phyloP scores from a whole-genome alignment of 2,797 vertebrate genomes.

The Lepilemur ruficaudatus region DNA sequence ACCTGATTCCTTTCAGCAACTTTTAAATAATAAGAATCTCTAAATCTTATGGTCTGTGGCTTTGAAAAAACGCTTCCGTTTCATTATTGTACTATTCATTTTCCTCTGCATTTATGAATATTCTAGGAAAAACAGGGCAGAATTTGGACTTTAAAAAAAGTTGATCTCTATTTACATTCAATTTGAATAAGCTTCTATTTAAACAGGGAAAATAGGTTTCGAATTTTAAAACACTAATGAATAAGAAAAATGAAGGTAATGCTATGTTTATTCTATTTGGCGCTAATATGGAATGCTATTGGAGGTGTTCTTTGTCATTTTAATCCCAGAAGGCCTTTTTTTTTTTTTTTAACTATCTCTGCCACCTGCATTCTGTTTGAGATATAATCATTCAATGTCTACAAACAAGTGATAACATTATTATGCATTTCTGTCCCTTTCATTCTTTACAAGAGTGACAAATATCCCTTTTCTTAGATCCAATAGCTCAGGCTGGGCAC shows the following conservation, averaged over 20 bases:
- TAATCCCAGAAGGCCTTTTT: constrained; percentile 28
- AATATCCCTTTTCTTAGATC: constrained; percentile 71
- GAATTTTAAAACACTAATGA: constrained; percentile 68
- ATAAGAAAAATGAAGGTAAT: constrained; percentile 67
- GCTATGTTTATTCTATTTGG: constrained; percentile 58
- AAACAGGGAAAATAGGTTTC: constrained; percentile 55
- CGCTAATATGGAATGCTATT: constrained; percentile 9
- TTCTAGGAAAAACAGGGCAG: constrained; percentile 50
- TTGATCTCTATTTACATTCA: constrained; percentile 67
- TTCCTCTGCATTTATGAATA: constrained; percentile 63
- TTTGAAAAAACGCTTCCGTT: constrained; percentile 36
- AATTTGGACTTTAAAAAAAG: constrained; percentile 36
- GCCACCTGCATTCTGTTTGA: constrained; percentile 64
- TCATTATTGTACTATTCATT: neutral
- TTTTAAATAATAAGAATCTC: constrained; percentile 46
- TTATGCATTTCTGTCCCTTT: constrained; percentile 73
- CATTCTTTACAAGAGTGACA: constrained; percentile 74
- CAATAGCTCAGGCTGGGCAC: constrained; percentile 55
- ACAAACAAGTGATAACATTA: constrained; percentile 78
- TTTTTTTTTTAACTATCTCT: constrained; percentile 43
- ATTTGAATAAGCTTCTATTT: constrained; percentile 71
- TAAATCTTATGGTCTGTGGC: neutral
- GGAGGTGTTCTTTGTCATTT: constrained; percentile 59
- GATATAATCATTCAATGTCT: constrained; percentile 76
- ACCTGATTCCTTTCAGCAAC: constrained; percentile 22